Percentiles rank a stretch among this genome's conserved stretches.
Conservation (phyloP, 1,140 invertebrate genomes). For the Cyphomyrmex costatus region DNA sequence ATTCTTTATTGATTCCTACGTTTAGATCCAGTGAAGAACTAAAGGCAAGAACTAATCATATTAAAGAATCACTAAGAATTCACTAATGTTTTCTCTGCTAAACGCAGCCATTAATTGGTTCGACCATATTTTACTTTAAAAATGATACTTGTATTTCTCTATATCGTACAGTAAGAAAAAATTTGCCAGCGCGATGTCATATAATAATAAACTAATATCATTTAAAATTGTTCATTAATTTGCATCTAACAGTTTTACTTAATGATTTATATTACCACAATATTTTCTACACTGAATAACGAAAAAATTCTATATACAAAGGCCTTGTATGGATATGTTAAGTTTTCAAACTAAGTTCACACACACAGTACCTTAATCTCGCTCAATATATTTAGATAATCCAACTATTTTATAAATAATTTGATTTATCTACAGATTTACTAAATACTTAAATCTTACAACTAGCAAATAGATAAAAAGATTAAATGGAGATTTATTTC, state of each 20-base stretch:
- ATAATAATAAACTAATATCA: conserved; percentile 25
- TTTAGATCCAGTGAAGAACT: no score
- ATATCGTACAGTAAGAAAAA: conserved; percentile 20
- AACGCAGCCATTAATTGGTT: conserved; percentile 13
- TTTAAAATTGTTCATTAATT: conserved; percentile 41
- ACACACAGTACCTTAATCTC: conserved; percentile 27
- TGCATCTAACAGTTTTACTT: conserved; percentile 37
- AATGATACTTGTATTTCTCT: conserved; percentile 29
- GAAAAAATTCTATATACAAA: conserved; percentile 51
- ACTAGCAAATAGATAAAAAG: conserved; percentile 54
- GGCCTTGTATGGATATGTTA: conserved; percentile 63
- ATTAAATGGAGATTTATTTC: conserved; percentile 55
- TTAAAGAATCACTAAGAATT: no score
- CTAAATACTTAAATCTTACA: conserved; percentile 49
- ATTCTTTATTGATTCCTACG: no score
- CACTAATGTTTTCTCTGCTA: background rate
- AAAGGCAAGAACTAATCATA: no score
- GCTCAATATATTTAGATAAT: conserved; percentile 54
- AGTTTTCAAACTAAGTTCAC: conserved; percentile 56
- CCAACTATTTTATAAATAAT: conserved; percentile 57
- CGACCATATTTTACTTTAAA: conserved; percentile 3
- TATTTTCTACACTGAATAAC: conserved; percentile 46
- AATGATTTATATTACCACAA: conserved; percentile 51
- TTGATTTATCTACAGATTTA: conserved; percentile 52
- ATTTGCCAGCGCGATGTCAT: background rate